Conservation (phyloP, 1,140 invertebrate genomes). For the Procambarus virginalis region DNA sequence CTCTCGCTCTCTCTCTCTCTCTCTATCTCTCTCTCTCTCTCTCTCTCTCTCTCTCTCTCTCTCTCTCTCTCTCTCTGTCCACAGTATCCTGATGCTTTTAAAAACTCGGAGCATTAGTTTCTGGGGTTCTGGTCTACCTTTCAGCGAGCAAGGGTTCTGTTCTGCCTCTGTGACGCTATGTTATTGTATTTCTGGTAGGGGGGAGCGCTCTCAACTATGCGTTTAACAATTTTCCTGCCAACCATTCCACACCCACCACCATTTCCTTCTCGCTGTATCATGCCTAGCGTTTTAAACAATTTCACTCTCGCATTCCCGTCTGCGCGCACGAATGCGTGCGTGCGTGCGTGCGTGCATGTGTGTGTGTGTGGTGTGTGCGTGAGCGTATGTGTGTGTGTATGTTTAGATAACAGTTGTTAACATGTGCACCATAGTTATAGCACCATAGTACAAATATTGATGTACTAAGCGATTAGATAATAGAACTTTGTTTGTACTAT, state of each 20-base stretch:
- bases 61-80: background rate
- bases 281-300: background rate
- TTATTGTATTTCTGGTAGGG: too few species aligned
- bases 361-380: too few species aligned
- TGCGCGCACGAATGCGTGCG: background rate
- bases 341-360: background rate
- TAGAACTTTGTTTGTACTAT: too few species aligned
- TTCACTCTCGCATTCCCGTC: background rate
- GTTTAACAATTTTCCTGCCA: slow-evolving; percentile 12
- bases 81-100: background rate
- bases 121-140: background rate
- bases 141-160: slow-evolving; percentile 6
- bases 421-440: too few species aligned
- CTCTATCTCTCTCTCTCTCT: too few species aligned
- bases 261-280: slow-evolving; percentile 1
- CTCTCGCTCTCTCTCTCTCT: too few species aligned
- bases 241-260: slow-evolving; percentile 2
- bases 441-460: too few species aligned
- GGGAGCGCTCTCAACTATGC: background rate
- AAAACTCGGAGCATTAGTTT: slow-evolving; percentile 23
- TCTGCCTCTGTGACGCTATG: background rate
- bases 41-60: too few species aligned
- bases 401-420: too few species aligned
- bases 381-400: too few species aligned
- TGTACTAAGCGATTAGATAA: too few species aligned